Base-by-base conservation (phyloP, 2,888 invertebrate species). In the Philereme transversata region DNA sequence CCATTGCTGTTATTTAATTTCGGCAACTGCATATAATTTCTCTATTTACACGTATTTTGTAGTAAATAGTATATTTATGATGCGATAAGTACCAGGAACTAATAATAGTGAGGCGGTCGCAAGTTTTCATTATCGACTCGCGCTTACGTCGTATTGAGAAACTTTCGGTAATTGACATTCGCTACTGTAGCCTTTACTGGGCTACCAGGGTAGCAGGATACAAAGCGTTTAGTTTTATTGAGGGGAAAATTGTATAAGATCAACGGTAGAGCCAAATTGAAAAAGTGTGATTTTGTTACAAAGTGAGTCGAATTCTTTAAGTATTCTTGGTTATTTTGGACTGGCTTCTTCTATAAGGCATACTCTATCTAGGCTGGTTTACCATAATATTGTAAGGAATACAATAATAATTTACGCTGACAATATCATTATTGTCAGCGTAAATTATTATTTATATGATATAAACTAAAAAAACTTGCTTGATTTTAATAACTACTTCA, bases 111-210 rank as follows among this genome's bases (percentile, higher is more conserved):
- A 48, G 64, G 67, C 62, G 72, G 62, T 70, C 72, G 68, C 67
- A 76, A 77, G 75, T 76, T 78, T 78, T 78, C 76, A 79, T 77
- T 78, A 82, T 78, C 75, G 78, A 73, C 67, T 74, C 65, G 67
- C 66, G 69, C 71, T 68, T 75, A 64, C 74, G 71, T 69, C 67
- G 60, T 82, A 83, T 82, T 83, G 77, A 78, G 62, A 81, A 84
- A 84, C 75, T 84, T 83, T 79, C 69, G 72, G 68, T 83, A 82
- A 83, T 84, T 82, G 83, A 82, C 82, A 82, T 83, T 83, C 79
- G 78, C 74, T 33, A 48, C 40, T 51, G 52, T 45, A 41, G 73
- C 66, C 77, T 56, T 47, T 43, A 38, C 56, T 48, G 60, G 55
- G 50, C 58, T 59, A 62, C 62, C 62, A 56, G 62, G 75, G 67